Conservation (phyloP, 2,113 vertebrate genomes). For the Grantiella picta region DNA sequence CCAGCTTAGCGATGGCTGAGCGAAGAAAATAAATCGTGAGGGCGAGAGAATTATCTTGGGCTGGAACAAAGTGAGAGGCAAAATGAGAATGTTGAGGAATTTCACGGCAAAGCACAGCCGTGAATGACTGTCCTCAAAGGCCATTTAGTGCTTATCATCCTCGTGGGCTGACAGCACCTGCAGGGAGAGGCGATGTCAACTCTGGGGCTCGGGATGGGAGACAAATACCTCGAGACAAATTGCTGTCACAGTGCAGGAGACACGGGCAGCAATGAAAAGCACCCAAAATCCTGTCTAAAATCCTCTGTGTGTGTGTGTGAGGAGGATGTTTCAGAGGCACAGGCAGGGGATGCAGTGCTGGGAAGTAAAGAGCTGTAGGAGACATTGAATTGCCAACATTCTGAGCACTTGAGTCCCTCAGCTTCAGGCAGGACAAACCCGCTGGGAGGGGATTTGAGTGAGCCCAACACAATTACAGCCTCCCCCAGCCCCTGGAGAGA, state of each 20-base stretch:
- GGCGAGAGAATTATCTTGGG: neutral
- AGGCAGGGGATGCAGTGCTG: neutral
- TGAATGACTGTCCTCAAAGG: neutral
- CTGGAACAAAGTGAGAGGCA: neutral
- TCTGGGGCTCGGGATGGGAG: neutral
- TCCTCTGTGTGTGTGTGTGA: neutral
- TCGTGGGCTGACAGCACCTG: neutral
- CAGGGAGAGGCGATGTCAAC: neutral
- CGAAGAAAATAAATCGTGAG: neutral
- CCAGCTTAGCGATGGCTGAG: neutral
- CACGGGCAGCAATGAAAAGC: neutral
- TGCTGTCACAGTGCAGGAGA: neutral
- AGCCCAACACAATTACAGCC: neutral
- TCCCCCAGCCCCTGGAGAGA: neutral
- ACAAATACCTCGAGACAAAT: constrained; percentile 2
- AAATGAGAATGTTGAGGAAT: neutral
- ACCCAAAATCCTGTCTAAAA: neutral
- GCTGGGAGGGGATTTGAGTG: neutral
- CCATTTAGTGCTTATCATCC: neutral
- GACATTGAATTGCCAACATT: neutral
- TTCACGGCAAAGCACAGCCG: neutral
- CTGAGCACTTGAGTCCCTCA: neutral
- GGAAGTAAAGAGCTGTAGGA: neutral
- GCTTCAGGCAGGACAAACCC: neutral
- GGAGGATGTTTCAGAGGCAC: neutral